Evolutionary conservation across 2,113 vertebrate species (phyloP).

Genomic region (Indicator maculatus): DNA sequence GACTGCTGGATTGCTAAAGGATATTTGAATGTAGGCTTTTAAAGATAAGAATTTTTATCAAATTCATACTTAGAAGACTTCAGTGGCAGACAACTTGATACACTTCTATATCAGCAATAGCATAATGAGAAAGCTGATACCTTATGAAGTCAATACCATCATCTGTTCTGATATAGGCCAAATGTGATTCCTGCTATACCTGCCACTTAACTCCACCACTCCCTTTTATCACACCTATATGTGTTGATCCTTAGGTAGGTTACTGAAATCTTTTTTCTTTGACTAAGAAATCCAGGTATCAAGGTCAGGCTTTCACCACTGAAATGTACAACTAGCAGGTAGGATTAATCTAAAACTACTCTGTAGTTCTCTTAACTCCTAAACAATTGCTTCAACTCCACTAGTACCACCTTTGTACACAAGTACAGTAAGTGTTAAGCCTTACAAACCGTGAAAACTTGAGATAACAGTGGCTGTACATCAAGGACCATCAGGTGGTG

Average conservation of each 20-base stretch:
- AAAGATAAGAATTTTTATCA: slow-evolving; percentile 65
- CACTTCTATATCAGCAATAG: slow-evolving; percentile 50
- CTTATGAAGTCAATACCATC: slow-evolving; percentile 46
- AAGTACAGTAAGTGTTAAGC: slow-evolving; percentile 66
- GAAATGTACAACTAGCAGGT: slow-evolving; percentile 9
- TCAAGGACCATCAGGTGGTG: slow-evolving; percentile 66
- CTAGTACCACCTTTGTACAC: slow-evolving; percentile 37
- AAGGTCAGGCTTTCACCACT: slow-evolving; percentile 10
- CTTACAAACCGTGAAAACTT: slow-evolving; percentile 61
- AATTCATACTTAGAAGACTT: slow-evolving; percentile 58
- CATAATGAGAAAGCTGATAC: slow-evolving; percentile 54
- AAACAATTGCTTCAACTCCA: slow-evolving; percentile 42
- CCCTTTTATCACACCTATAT: slow-evolving; percentile 37
- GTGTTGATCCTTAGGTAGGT: slow-evolving; percentile 29
- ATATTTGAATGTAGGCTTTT: slow-evolving; percentile 62
- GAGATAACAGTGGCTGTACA: slow-evolving; percentile 62
- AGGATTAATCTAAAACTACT: slow-evolving; percentile 57
- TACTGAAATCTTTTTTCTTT: slow-evolving; percentile 23
- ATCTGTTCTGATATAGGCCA: slow-evolving; percentile 5
- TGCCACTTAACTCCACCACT: slow-evolving; percentile 33
- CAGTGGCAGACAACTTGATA: slow-evolving; percentile 62
- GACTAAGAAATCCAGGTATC: slow-evolving; percentile 14
- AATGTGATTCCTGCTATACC: slow-evolving; percentile 45
- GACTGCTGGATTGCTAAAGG: slow-evolving; percentile 42
- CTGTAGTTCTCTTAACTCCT: slow-evolving; percentile 43